Base-by-base conservation (phyloP, 2,888 invertebrate genomes). In the Leptopterna dolabrata region DNA sequence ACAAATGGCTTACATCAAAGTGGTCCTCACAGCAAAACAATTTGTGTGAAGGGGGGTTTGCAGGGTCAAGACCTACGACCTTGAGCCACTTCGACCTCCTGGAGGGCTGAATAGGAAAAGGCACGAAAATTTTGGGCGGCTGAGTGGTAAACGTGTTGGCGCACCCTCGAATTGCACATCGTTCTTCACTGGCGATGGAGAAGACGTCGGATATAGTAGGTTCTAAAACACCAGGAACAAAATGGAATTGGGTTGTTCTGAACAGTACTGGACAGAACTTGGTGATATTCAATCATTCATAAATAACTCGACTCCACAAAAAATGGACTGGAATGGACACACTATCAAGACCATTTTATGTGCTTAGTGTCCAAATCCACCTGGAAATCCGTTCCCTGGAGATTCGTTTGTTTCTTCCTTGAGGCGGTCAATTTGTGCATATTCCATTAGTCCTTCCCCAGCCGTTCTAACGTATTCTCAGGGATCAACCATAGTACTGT, bases 11-110 rank as follows among this genome's bases (percentile, higher is more conserved):
- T 78, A 78, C 78, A 27, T 78, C 78, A 27, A 78, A 78, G 24
- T 78, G 78, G 16, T 78, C 78, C 24, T 78, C 78, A 78, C 78
- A 78, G 45, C 78, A 78, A 43, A 24, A 45, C 45, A 78, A 27
- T 24, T 41, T 27, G 16, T 24, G 45, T 19, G 43, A 45, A 16
- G 78, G 78, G 1, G 45, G 47, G 19, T 45, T n/a, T 24, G 14
- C 13, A 6, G 45, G 43, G 11, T 45, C 78, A 27, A 78, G 4
- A 4, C 78, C 78, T 6, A 41, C 16, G 41, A 13, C 45, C 41
- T 24, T 45, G 78, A 78, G 45, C 78, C 78, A 78, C 24, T 6
- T 27, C 6, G 24, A 27, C 45, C 78, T 43, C 45, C 24, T 29
- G 16, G 27, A 27, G 9, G 45, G 45, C 27, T 78, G 43, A 1